These are phyloP conservation scores for Yasuhikotakia modesta DNA, from an alignment of 2,797 vertebrate species.

Conservation along the genomic window DNA sequence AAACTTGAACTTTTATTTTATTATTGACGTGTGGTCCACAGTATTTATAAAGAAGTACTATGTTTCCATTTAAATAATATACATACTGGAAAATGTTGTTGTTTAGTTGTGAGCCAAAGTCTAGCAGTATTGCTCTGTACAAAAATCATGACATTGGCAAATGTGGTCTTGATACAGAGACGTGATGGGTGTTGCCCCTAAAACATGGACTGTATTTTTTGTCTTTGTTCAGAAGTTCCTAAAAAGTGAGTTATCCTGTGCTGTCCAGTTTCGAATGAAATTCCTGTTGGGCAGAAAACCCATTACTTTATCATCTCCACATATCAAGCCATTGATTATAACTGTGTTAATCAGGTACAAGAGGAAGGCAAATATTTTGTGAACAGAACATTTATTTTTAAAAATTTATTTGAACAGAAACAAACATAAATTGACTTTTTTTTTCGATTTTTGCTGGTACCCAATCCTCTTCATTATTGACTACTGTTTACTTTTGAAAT, in stretches of 20 bases:
- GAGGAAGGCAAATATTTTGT: slow-evolving; percentile 29
- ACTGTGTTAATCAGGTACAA: slow-evolving; percentile 27
- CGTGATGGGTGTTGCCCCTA: neutral
- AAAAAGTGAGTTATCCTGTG: slow-evolving; percentile 23
- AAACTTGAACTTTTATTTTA: slow-evolving; percentile 40
- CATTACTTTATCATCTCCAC: slow-evolving; percentile 10
- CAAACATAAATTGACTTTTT: neutral
- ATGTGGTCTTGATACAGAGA: slow-evolving; percentile 9
- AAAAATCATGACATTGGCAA: neutral
- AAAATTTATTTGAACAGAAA: slow-evolving; percentile 21
- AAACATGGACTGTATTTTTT: slow-evolving; percentile 31
- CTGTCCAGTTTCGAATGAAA: slow-evolving; percentile 27
- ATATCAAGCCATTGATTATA: slow-evolving; percentile 31
- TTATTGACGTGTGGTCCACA: slow-evolving; percentile 25
- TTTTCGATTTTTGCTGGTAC: slow-evolving; percentile 19
- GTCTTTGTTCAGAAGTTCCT: slow-evolving; percentile 8
- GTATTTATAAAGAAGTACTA: slow-evolving; percentile 43
- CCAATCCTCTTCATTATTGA: slow-evolving; percentile 28
- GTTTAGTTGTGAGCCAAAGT: slow-evolving; percentile 43
- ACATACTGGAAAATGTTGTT: slow-evolving; percentile 2
- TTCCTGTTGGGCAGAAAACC: slow-evolving; percentile 13
- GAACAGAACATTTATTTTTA: slow-evolving; percentile 16
- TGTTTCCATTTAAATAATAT: neutral
- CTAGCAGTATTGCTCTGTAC: slow-evolving; percentile 50
- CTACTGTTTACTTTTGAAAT: slow-evolving; percentile 55